Evolutionary conservation across 1,140 invertebrate species (phyloP).

Genomic region (Brachionus paranguensis): DNA sequence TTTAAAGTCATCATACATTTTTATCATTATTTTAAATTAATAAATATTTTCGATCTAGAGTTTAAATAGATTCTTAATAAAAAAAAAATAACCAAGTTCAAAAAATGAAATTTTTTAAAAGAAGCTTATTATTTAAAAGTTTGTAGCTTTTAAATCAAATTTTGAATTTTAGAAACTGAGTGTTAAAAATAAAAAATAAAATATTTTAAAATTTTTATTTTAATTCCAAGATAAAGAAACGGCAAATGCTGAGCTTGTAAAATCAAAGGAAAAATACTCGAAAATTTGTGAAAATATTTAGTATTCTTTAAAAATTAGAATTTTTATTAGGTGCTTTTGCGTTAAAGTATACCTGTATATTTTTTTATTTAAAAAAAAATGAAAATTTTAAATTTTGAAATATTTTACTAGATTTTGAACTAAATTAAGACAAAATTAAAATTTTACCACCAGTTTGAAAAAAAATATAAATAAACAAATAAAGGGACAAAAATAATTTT

Average conservation of each 20-base stretch:
- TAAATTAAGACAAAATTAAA: background rate
- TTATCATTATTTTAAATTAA: no score
- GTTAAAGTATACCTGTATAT: background rate
- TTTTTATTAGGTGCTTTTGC: background rate
- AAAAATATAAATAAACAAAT: background rate
- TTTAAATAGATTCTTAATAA: no score
- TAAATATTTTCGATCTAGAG: no score
- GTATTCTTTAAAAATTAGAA: background rate
- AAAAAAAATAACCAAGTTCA: no score
- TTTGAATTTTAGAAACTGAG: no score
- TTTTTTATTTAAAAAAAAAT: background rate
- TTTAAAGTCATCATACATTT: no score
- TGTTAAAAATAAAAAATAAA: background rate
- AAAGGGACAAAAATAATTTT: background rate
- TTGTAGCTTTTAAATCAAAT: no score
- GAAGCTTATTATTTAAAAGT: no score
- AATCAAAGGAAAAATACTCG: background rate
- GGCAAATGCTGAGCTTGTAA: background rate
- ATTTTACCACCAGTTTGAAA: background rate
- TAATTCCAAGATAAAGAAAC: background rate
- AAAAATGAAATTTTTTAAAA: no score
- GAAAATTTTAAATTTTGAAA: background rate
- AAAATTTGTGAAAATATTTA: background rate
- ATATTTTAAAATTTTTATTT: background rate
- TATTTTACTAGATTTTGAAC: background rate